Percentiles rank a stretch among this genome's conserved stretches.
Evolutionary conservation across 2,888 invertebrate species (phyloP).

Genomic region (Hyppa rectilinea): DNA sequence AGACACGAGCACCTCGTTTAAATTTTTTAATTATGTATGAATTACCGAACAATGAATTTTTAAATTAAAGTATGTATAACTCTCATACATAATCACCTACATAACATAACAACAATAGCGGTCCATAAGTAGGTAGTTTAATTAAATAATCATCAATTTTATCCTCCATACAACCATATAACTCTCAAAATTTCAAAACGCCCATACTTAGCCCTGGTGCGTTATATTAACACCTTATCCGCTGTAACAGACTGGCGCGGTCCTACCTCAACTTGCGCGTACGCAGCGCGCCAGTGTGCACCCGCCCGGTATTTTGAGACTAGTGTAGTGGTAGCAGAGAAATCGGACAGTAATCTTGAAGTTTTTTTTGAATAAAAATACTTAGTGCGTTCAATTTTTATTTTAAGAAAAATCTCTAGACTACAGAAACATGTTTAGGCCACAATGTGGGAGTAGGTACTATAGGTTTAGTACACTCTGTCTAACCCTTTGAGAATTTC

Average conservation of each 20-base stretch:
- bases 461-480: too few relatives aligned
- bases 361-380: not conserved
- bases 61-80: not conserved
- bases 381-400: not conserved
- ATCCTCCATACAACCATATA: not conserved
- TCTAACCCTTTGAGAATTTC: too few relatives aligned
- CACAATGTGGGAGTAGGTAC: too few relatives aligned
- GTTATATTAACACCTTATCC: constrained; percentile 61
- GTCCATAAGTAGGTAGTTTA: not conserved
- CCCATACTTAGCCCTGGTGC: constrained; percentile 34
- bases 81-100: not conserved
- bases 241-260: constrained; percentile 66
- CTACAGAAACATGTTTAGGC: too few relatives aligned
- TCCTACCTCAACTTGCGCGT: constrained; percentile 77
- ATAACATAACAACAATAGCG: not conserved
- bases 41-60: not conserved
- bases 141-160: not conserved
- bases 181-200: not conserved
- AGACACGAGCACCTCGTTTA: too few relatives aligned
- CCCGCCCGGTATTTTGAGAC: constrained; percentile 83
- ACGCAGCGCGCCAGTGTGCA: constrained; percentile 71
- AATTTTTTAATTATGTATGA: too few relatives aligned
- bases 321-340: constrained; percentile 74
- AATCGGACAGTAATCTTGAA: not conserved
- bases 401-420: not conserved